phyloP scores from a whole-genome alignment of 2,888 invertebrate species.

The Euspilapteryx auroguttella region DNA sequence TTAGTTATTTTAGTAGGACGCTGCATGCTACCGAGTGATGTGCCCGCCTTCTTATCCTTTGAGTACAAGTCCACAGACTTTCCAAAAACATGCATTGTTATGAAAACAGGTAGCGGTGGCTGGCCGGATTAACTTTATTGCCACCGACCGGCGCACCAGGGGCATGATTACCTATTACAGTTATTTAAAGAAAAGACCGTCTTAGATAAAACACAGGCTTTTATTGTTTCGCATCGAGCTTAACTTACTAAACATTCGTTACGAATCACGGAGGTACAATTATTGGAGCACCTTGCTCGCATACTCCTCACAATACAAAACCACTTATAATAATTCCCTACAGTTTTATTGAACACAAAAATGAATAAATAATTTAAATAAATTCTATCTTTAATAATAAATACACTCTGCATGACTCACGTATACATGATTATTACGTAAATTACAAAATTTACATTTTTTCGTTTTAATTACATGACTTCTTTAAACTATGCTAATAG shows the following conservation, averaged over 20 bases:
- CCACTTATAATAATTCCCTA: no score
- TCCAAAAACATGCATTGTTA: no score
- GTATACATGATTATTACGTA: constrained; percentile 1
- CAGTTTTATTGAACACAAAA: constrained; percentile 5
- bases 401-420: constrained; percentile 32
- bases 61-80: no score
- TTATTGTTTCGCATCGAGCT: neutral
- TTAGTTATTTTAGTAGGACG: constrained; percentile 21
- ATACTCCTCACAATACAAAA: no score
- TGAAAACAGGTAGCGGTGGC: neutral
- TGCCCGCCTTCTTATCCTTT: no score
- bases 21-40: neutral
- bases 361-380: constrained; percentile 33
- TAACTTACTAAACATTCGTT: no score
- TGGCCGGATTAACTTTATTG: neutral
- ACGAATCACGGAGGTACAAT: no score
- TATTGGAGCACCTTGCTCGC: no score
- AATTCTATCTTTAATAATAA: constrained; percentile 15
- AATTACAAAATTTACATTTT: neutral
- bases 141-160: no score
- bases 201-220: neutral
- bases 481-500: constrained; percentile 19
- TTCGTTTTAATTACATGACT: neutral
- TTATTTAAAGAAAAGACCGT: no score
- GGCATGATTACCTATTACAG: no score